These are phyloP conservation scores for Charina bottae DNA, from an alignment of 2,113 vertebrate species.

Conservation along the genomic window DNA sequence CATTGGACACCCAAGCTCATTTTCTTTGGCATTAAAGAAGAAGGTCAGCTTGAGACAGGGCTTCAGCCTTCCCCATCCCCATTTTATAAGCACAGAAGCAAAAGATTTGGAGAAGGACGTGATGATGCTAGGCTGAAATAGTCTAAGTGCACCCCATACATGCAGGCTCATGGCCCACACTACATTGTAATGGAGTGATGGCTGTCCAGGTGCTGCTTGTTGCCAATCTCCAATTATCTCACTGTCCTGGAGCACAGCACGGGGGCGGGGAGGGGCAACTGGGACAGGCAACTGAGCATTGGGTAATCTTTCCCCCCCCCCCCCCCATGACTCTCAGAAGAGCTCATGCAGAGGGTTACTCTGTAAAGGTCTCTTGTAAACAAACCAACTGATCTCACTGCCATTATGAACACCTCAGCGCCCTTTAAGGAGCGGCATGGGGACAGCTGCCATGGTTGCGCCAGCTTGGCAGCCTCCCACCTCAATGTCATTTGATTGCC, in stretches of 20 bases:
- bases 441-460: not conserved
- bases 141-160: not conserved
- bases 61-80: not conserved
- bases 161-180: not conserved
- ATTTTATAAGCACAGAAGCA: not conserved
- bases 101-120: not conserved
- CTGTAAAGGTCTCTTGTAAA: not conserved
- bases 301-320: not conserved
- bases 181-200: not conserved
- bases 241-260: not conserved
- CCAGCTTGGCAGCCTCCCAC: not conserved
- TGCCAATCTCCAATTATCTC: conserved; percentile 2
- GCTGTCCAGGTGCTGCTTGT: not conserved
- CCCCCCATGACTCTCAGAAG: not conserved
- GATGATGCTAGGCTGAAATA: not conserved
- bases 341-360: not conserved
- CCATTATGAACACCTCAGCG: not conserved
- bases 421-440: not conserved
- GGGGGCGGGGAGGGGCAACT: not conserved
- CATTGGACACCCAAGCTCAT: not conserved
- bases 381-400: not conserved
- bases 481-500: not conserved
- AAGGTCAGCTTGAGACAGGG: no score
- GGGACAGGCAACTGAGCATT: not conserved
- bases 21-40: not conserved